phyloP scores from a whole-genome alignment of 2,113 vertebrate genomes.

The Gallinago paraguaiae region DNA sequence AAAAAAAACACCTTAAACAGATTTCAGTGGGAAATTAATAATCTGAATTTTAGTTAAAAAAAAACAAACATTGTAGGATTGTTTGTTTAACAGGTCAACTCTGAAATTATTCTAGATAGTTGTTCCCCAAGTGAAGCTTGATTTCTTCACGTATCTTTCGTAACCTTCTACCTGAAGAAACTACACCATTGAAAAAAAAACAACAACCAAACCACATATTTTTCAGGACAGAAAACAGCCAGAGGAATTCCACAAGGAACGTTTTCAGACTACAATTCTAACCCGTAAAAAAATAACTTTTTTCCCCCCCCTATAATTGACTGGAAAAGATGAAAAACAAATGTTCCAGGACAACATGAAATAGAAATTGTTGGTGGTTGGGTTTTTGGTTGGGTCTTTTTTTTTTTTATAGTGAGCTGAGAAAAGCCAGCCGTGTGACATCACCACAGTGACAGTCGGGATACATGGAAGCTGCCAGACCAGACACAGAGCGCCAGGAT shows the following conservation, averaged over 20 bases:
- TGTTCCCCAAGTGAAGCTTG: not conserved
- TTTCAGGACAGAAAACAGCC: conserved; percentile 32
- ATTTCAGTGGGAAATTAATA: not conserved
- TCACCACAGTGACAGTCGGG: not conserved
- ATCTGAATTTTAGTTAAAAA: not conserved
- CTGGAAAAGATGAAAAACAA: conserved; percentile 54
- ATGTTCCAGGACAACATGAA: conserved; percentile 41
- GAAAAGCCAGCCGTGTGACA: conserved; percentile 26
- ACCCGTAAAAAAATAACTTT: not conserved
- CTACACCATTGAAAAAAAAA: not conserved
- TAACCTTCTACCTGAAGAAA: conserved; percentile 20
- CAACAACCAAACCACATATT: not conserved
- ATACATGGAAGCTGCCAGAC: conserved; percentile 23
- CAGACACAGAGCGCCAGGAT: not conserved
- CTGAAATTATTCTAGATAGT: not conserved
- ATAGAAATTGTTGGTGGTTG: not conserved
- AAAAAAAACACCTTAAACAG: not conserved
- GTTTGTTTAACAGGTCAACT: not conserved
- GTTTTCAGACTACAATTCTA: conserved; percentile 16
- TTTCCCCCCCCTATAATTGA: not conserved
- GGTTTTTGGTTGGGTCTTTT: not conserved
- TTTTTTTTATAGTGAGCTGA: not conserved
- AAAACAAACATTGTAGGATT: not conserved
- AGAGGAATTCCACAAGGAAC: conserved; percentile 41
- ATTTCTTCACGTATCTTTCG: not conserved